Conservation (phyloP, 2,797 vertebrate genomes). For the Craterocephalus amniculus region DNA sequence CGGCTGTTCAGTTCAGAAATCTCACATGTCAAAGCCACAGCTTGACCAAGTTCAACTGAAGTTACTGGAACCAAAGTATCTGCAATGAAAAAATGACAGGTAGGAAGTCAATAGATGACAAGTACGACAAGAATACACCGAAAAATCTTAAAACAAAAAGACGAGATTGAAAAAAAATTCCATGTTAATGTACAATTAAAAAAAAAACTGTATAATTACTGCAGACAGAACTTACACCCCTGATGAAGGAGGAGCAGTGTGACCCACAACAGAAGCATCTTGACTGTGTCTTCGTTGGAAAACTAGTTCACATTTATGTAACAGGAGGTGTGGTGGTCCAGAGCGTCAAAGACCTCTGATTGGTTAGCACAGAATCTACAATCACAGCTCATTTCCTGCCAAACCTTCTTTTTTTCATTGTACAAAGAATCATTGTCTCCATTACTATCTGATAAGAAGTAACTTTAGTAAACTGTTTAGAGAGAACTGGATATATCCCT, state of each 20-base stretch:
- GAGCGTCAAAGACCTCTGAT: constrained; percentile 15
- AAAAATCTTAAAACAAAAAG: no score
- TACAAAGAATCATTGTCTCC: no score
- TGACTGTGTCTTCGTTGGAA: neutral
- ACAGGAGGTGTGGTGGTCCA: neutral
- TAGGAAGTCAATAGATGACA: no score
- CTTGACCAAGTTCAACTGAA: constrained; percentile 19
- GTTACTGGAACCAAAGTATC: constrained; percentile 18
- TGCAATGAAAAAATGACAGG: neutral
- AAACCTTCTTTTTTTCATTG: neutral
- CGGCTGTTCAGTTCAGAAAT: rapidly evolving
- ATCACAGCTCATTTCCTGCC: constrained; percentile 17
- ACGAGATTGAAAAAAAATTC: no score
- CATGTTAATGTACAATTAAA: no score
- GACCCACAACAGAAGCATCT: constrained; percentile 31
- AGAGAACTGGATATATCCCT: no score
- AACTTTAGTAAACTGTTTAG: no score
- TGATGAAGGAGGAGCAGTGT: constrained; percentile 24
- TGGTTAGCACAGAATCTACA: constrained; percentile 7
- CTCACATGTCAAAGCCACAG: constrained; percentile 18
- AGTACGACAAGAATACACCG: neutral
- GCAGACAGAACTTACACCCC: neutral
- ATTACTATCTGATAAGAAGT: no score
- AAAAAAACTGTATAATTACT: no score
- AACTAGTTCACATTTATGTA: no score